phyloP scores from a whole-genome alignment of 2,888 invertebrate species.

The Eulithis testata region DNA sequence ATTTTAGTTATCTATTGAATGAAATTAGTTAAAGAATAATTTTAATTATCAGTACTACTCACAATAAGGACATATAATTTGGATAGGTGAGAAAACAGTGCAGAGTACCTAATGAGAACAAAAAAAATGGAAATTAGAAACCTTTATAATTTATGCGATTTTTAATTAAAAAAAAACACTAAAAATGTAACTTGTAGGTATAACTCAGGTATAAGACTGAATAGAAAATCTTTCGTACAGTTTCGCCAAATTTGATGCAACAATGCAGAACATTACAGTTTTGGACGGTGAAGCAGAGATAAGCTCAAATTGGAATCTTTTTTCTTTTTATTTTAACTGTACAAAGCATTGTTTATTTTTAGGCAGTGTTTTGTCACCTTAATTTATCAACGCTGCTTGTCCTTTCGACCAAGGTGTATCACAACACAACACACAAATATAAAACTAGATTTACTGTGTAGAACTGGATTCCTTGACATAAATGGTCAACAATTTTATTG shows the following conservation, averaged over 20 bases:
- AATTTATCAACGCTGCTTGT: conserved; percentile 2
- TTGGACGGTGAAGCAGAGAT: conserved; percentile 62
- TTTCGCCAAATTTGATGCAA: conserved; percentile 13
- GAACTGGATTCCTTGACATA: background rate
- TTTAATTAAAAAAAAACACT: too few species aligned
- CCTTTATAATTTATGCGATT: too few species aligned
- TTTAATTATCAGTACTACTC: background rate
- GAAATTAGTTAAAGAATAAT: background rate
- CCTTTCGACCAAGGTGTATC: conserved; percentile 13
- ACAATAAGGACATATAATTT: background rate
- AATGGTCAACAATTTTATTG: conserved; percentile 1
- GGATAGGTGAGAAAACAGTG: too few species aligned
- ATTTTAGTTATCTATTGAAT: conserved; percentile 11
- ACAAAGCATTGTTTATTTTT: conserved; percentile 31
- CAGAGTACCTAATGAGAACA: too few species aligned
- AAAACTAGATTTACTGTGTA: too few species aligned
- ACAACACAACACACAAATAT: background rate
- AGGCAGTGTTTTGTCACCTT: conserved; percentile 38
- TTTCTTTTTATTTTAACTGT: conserved; percentile 24
- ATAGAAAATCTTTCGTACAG: background rate
- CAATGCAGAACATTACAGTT: conserved; percentile 17
- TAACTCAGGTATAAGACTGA: too few species aligned
- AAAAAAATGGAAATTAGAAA: too few species aligned
- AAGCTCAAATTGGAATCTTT: conserved; percentile 39
- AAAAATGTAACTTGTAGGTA: too few species aligned